These are phyloP conservation scores for Simalia tracyae DNA, from an alignment of 2,797 vertebrate genomes.

Conservation along the genomic window DNA sequence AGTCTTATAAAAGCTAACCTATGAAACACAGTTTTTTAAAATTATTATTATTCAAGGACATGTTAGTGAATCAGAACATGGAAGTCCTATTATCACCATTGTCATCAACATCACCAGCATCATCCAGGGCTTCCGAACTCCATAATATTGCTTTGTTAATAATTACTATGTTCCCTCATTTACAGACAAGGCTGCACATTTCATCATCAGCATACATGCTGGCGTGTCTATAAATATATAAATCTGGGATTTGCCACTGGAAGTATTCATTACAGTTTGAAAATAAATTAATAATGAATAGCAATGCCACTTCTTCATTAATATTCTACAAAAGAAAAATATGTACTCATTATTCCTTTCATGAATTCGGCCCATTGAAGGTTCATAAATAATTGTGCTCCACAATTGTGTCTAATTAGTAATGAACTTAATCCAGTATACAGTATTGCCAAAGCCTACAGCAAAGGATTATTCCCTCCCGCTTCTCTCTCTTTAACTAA, in stretches of 20 bases:
- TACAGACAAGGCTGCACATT: constrained; percentile 54
- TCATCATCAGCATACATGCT: constrained; percentile 61
- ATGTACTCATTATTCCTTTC: constrained; percentile 69
- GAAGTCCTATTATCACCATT: not conserved
- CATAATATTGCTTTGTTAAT: constrained; percentile 64
- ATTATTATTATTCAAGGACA: constrained; percentile 11
- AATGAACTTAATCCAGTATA: constrained; percentile 68
- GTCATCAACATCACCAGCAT: not conserved
- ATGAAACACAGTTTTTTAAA: constrained; percentile 33
- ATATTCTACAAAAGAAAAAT: constrained; percentile 73
- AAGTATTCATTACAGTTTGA: constrained; percentile 71
- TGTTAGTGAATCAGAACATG: constrained; percentile 58
- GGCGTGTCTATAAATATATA: constrained; percentile 71
- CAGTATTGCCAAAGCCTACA: constrained; percentile 56
- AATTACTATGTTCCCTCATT: constrained; percentile 67
- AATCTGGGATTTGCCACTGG: constrained; percentile 70
- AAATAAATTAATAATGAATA: constrained; percentile 73
- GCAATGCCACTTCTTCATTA: constrained; percentile 71
- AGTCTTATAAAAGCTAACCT: constrained; percentile 44
- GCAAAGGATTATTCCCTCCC: constrained; percentile 48
- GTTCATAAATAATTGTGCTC: constrained; percentile 70
- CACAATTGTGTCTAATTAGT: constrained; percentile 71
- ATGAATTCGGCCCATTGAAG: constrained; percentile 67
- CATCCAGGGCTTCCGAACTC: constrained; percentile 61
- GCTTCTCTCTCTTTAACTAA: constrained; percentile 47